Percentiles rank a stretch among this genome's conserved stretches.
These are phyloP conservation scores for Acropternis orthonyx DNA, from an alignment of 2,797 vertebrate species.

Conservation along the genomic window DNA sequence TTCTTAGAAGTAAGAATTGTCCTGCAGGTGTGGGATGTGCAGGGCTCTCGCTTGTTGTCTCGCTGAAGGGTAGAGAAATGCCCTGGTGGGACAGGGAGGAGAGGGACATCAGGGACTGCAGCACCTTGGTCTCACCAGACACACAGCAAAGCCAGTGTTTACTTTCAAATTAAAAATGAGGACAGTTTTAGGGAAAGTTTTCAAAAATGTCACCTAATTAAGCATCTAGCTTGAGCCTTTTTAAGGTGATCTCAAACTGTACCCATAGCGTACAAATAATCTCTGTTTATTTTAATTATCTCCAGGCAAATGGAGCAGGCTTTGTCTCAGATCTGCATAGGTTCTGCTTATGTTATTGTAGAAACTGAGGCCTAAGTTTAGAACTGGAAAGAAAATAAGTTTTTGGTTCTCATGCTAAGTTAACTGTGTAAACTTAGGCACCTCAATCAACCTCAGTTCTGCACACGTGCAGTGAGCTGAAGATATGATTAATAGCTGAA, in stretches of 20 bases:
- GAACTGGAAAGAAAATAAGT: neutral
- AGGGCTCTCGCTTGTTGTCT: neutral
- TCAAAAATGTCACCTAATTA: neutral
- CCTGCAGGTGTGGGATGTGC: rapidly evolving
- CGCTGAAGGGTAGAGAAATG: rapidly evolving
- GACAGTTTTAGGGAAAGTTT: neutral
- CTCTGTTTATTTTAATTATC: neutral
- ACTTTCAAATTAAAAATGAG: neutral
- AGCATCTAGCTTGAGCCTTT: neutral
- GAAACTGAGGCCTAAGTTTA: neutral
- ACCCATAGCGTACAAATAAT: neutral
- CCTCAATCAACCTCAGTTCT: neutral
- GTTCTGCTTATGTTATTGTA: neutral
- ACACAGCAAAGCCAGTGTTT: neutral
- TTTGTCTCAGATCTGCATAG: neutral
- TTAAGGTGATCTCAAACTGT: neutral
- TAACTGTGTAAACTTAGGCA: neutral
- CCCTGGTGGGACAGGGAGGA: neutral
- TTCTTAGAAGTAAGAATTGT: neutral
- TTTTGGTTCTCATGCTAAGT: neutral
- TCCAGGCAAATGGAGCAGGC: neutral
- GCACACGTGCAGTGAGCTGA: neutral
- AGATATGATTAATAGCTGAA: neutral
- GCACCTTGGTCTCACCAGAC: neutral
- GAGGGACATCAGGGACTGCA: neutral